Evolutionary conservation across 2,113 vertebrate species (phyloP).

Genomic region (Sebastes fasciatus): DNA sequence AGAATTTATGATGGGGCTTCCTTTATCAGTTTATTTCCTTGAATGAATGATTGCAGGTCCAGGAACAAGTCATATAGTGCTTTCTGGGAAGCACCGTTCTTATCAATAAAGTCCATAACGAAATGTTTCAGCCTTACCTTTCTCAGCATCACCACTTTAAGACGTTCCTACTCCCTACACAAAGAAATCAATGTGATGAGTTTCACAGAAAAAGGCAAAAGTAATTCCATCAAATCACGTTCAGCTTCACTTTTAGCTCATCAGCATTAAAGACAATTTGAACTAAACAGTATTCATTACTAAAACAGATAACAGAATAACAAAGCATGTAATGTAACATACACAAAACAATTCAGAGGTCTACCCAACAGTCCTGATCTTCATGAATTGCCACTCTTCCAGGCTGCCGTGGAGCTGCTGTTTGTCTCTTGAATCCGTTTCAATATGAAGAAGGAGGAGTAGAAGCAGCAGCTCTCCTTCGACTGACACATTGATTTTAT

Average conservation of each 20-base stretch:
- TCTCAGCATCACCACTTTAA: slow-evolving; percentile 59
- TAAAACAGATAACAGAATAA: background rate
- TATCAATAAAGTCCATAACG: slow-evolving; percentile 1
- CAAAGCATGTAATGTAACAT: background rate
- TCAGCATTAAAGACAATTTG: background rate
- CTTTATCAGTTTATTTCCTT: background rate
- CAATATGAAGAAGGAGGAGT: slow-evolving; percentile 49
- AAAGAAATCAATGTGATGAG: slow-evolving; percentile 23
- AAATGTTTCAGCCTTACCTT: slow-evolving; percentile 59
- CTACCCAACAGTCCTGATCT: slow-evolving; percentile 31
- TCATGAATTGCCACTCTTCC: slow-evolving; percentile 36
- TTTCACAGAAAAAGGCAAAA: background rate
- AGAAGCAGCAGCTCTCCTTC: background rate
- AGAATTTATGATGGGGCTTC: background rate
- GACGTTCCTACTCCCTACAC: slow-evolving; percentile 34
- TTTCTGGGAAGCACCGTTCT: background rate
- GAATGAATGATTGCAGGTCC: background rate
- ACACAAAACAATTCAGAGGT: background rate
- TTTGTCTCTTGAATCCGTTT: slow-evolving; percentile 1
- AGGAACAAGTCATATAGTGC: background rate
- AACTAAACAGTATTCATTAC: background rate
- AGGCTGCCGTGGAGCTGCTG: background rate
- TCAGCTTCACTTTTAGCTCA: background rate
- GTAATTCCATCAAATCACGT: background rate
- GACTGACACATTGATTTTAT: slow-evolving; percentile 72